Conservation (phyloP, 1,140 invertebrate genomes). For the Rhyzopertha dominica region DNA sequence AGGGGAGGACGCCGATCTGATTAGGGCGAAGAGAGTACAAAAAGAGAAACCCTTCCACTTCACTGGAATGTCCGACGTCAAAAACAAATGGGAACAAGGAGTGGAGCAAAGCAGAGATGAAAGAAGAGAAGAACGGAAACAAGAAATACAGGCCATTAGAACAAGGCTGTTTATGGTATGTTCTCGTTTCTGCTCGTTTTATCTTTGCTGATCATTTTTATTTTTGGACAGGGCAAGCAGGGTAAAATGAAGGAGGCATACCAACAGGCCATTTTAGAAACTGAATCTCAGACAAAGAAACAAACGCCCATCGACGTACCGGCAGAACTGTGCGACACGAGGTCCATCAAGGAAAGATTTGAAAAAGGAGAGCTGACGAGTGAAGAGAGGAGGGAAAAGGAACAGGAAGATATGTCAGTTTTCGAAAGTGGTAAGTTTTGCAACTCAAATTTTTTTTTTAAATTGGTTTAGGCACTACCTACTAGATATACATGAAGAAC, state of each 20-base stretch:
- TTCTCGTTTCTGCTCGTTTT: conserved; percentile 14
- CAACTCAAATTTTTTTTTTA: too few species aligned
- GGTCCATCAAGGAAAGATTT: conserved; percentile 73
- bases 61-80: conserved; percentile 79
- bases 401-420: conserved; percentile 71
- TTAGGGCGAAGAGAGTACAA: conserved; percentile 45
- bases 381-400: conserved; percentile 52
- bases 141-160: conserved; percentile 80
- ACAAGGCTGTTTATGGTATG: conserved; percentile 75
- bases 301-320: conserved; percentile 20
- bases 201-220: not conserved
- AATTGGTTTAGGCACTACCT: too few species aligned
- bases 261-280: conserved; percentile 81
- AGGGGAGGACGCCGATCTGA: conserved; percentile 47
- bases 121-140: conserved; percentile 73
- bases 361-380: conserved; percentile 71
- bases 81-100: conserved; percentile 69
- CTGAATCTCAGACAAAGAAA: conserved; percentile 44
- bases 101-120: conserved; percentile 60
- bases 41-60: conserved; percentile 73
- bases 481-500: too few species aligned
- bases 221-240: conserved; percentile 67
- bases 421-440: conserved; percentile 75
- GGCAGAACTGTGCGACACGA: conserved; percentile 57
- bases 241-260: conserved; percentile 88